phyloP scores from a whole-genome alignment of 2,797 vertebrate genomes.

The Cuculus canorus region DNA sequence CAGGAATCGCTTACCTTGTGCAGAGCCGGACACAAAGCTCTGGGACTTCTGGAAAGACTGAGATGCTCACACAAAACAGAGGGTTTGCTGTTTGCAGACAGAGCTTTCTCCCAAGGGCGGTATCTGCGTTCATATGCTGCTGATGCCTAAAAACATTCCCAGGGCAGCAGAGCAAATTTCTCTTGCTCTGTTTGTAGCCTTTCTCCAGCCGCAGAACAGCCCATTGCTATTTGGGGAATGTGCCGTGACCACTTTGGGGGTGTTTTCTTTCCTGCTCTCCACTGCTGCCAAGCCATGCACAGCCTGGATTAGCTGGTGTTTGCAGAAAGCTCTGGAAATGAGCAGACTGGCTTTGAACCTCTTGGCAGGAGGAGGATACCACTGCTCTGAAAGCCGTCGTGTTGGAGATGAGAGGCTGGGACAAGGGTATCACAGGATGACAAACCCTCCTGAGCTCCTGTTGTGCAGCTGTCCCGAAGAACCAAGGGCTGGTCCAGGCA shows the following conservation, averaged over 20 bases:
- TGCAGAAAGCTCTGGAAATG: not conserved
- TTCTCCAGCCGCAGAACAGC: not conserved
- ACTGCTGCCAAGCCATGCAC: not conserved
- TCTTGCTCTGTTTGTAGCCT: not conserved
- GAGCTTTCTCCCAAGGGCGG: not conserved
- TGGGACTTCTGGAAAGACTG: not conserved
- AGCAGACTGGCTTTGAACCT: not conserved
- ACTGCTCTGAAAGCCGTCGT: not conserved
- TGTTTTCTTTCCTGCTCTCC: constrained; percentile 37
- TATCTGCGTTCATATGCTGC: not conserved
- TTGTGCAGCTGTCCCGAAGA: not conserved
- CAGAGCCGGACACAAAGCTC: not conserved
- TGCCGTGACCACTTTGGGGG: not conserved
- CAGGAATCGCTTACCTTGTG: not conserved
- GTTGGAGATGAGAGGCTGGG: not conserved
- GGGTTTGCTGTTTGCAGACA: not conserved
- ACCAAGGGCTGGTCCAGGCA: not conserved
- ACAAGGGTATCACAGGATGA: not conserved
- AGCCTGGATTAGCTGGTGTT: not conserved
- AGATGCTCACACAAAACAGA: not conserved
- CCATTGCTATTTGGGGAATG: not conserved
- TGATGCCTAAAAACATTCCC: not conserved
- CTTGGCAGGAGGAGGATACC: not conserved
- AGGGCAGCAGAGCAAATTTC: not conserved
- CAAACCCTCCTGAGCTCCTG: not conserved